Conservation (phyloP, 2,888 invertebrate species). For the Lysandra bellargus region DNA sequence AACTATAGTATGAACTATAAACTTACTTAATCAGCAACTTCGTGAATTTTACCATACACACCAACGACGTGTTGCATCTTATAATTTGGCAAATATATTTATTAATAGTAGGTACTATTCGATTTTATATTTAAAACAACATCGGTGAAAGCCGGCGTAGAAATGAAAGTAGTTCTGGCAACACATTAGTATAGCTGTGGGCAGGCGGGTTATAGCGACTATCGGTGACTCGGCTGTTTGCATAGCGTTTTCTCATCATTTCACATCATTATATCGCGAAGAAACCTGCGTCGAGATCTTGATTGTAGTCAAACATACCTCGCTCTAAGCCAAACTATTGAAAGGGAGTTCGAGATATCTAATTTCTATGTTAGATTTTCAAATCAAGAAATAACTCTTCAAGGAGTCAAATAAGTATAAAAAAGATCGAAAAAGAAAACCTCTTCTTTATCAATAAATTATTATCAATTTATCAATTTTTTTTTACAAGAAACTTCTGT, state of each 20-base stretch:
- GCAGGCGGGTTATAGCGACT: slow-evolving; percentile 45
- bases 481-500: slow-evolving; percentile 24
- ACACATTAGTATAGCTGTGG: slow-evolving; percentile 56
- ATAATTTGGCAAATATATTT: slow-evolving; percentile 2
- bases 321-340: not conserved
- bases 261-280: slow-evolving; percentile 44
- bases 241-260: slow-evolving; percentile 68
- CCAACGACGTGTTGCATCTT: not conserved
- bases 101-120: slow-evolving; percentile 41
- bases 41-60: not conserved
- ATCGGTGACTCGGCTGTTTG: slow-evolving; percentile 45
- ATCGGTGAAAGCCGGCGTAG: slow-evolving; percentile 73
- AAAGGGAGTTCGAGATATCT: not conserved
- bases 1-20: not conserved
- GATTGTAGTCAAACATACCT: not conserved
- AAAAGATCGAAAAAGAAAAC: not conserved
- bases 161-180: slow-evolving; percentile 78
- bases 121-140: slow-evolving; percentile 67
- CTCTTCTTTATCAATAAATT: not conserved
- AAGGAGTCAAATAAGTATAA: not conserved
- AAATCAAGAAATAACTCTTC: not conserved
- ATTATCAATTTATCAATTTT: not conserved
- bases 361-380: not conserved
- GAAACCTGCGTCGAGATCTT: not conserved
- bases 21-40: not conserved